A percentile compares a stretch with the other conserved stretches of the same genome.
Evolutionary conservation across 1,140 invertebrate genomes (phyloP).

Genomic region (Euura lappo): DNA sequence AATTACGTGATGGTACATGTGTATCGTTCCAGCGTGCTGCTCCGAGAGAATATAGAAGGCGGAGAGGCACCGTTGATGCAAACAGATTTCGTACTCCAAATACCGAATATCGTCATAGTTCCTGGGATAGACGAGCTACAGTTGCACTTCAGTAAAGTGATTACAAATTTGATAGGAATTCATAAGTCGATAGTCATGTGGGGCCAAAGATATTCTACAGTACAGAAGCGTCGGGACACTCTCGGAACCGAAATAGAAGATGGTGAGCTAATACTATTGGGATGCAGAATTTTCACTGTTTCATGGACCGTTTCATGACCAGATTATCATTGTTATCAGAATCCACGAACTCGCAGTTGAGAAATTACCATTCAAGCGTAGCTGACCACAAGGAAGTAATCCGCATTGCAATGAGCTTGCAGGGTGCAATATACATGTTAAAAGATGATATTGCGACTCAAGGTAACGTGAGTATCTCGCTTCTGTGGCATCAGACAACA

Average conservation of each 20-base stretch:
- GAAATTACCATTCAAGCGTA: slow-evolving; percentile 75
- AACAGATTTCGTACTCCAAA: slow-evolving; percentile 67
- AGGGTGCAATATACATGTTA: slow-evolving; percentile 70
- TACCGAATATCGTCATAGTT: slow-evolving; percentile 66
- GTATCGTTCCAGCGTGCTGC: slow-evolving; percentile 41
- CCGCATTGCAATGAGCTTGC: slow-evolving; percentile 72
- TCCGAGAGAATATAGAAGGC: slow-evolving; percentile 55
- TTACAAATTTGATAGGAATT: slow-evolving; percentile 68
- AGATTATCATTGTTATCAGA: slow-evolving; percentile 25
- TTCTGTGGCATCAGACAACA: slow-evolving; percentile 7
- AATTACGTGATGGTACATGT: not conserved
- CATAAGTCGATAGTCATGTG: slow-evolving; percentile 73
- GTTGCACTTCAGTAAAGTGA: slow-evolving; percentile 69
- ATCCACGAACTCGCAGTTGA: slow-evolving; percentile 14
- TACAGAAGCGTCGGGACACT: slow-evolving; percentile 20
- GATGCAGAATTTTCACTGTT: slow-evolving; percentile 11
- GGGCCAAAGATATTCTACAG: slow-evolving; percentile 62
- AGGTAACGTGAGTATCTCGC: slow-evolving; percentile 38
- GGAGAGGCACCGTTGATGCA: slow-evolving; percentile 63
- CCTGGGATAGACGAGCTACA: slow-evolving; percentile 78
- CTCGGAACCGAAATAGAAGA: slow-evolving; percentile 25
- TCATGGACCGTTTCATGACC: slow-evolving; percentile 14
- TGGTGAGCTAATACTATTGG: slow-evolving; percentile 19
- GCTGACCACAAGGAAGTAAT: slow-evolving; percentile 83
- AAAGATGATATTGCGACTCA: slow-evolving; percentile 65